Percentiles rank a stretch among this genome's conserved stretches.
Conservation (phyloP, 1,140 invertebrate genomes). For the Antheraea mylitta region DNA sequence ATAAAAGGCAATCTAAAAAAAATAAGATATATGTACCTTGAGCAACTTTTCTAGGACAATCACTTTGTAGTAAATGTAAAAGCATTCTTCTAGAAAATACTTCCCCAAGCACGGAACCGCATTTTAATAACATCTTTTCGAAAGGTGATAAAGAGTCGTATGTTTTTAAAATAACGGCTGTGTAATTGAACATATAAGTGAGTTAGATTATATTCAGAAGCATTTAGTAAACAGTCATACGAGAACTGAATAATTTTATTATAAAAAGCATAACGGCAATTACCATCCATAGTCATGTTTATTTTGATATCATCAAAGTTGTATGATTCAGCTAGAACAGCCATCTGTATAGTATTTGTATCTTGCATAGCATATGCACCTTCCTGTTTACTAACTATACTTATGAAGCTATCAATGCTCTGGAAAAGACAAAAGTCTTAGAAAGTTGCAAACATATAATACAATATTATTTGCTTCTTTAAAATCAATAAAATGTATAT, state of each 20-base stretch:
- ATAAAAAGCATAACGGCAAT: neutral
- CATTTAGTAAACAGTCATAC: neutral
- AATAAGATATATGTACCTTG: conserved; percentile 51
- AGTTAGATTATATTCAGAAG: conserved; percentile 14
- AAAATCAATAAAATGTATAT: too few species aligned
- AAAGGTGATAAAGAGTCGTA: conserved; percentile 80
- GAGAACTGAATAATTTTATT: too few species aligned
- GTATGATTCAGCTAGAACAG: conserved; percentile 42
- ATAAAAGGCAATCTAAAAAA: neutral
- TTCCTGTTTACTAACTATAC: conserved; percentile 21
- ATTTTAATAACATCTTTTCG: conserved; percentile 82
- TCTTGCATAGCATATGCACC: conserved; percentile 15
- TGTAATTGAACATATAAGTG: conserved; percentile 20
- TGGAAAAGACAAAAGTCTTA: conserved; percentile 15
- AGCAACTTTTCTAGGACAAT: conserved; percentile 66
- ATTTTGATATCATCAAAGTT: conserved; percentile 46
- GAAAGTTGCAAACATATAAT: too few species aligned
- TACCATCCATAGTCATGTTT: conserved; percentile 57
- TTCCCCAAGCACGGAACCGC: conserved; percentile 80
- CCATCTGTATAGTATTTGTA: conserved; percentile 44
- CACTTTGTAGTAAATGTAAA: conserved; percentile 72
- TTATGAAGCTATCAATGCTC: conserved; percentile 35
- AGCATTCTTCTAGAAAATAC: conserved; percentile 80
- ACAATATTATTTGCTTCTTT: too few species aligned
- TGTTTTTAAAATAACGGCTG: conserved; percentile 80